Evolutionary conservation across 2,888 invertebrate species (phyloP).

Genomic region (Bruchidius siliquastri): DNA sequence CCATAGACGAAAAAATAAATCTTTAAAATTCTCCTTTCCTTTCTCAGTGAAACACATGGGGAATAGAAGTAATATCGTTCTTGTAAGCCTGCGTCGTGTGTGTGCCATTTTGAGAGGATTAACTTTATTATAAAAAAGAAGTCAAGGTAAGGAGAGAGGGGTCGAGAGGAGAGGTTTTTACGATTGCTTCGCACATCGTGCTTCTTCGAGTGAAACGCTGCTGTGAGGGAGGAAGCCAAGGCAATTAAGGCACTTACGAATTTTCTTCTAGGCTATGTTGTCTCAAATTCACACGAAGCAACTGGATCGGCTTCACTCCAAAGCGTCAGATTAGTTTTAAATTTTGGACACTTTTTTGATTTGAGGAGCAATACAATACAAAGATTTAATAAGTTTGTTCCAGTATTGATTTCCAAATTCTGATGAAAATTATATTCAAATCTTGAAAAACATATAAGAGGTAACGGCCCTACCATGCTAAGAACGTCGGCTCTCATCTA

Average conservation of each 20-base stretch:
- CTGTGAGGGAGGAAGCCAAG: not conserved
- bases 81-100: constrained; percentile 2
- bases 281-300: too few relatives aligned
- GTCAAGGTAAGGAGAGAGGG: not conserved
- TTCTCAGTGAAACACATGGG: not conserved
- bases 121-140: not conserved
- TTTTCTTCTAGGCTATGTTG: not conserved
- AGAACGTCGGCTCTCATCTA: too few relatives aligned
- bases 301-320: too few relatives aligned
- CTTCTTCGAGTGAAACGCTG: not conserved
- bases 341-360: too few relatives aligned
- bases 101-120: constrained; percentile 3
- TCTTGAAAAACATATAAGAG: too few relatives aligned
- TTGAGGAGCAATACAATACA: too few relatives aligned
- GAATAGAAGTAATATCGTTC: constrained; percentile 1
- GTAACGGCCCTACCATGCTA: too few relatives aligned
- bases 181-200: not conserved
- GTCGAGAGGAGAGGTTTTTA: not conserved
- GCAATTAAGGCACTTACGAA: not conserved
- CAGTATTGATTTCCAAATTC: too few relatives aligned
- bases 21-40: not conserved
- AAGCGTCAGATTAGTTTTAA: too few relatives aligned
- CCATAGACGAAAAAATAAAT: constrained; percentile 1
- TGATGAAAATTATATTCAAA: too few relatives aligned
- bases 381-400: too few relatives aligned